Evolutionary conservation across 2,797 vertebrate species (phyloP).

Genomic region (Australoheros facetus): DNA sequence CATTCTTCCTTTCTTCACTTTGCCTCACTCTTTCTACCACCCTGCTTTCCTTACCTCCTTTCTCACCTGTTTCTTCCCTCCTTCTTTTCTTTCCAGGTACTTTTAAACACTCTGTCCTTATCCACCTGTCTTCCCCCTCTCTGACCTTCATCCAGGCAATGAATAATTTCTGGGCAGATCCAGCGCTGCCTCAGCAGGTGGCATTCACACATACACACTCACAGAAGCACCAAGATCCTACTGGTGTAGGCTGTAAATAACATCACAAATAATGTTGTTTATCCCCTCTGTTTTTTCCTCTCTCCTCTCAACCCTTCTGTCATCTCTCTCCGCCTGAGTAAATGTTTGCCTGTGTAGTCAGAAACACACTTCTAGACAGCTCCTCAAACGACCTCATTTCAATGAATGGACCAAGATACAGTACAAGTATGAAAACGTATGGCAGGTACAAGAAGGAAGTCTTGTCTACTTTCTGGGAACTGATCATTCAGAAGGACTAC

Average conservation of each 20-base stretch:
- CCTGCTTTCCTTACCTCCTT: slow-evolving; percentile 4
- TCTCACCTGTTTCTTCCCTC: slow-evolving; percentile 23
- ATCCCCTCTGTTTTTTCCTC: background rate
- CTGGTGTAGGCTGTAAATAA: slow-evolving; percentile 31
- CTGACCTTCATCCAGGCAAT: slow-evolving; percentile 45
- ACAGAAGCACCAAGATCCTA: slow-evolving; percentile 11
- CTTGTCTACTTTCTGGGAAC: background rate
- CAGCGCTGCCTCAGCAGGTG: slow-evolving; percentile 46
- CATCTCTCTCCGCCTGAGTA: slow-evolving; percentile 24
- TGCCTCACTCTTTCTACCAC: background rate
- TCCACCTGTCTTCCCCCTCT: background rate
- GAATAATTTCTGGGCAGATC: slow-evolving; percentile 55
- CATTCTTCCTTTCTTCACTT: background rate
- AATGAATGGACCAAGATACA: background rate
- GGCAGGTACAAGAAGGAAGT: background rate
- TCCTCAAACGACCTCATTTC: slow-evolving; percentile 39
- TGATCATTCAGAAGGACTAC: background rate
- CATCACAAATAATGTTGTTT: slow-evolving; percentile 30
- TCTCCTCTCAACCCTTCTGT: slow-evolving; percentile 26
- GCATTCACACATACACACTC: slow-evolving; percentile 33
- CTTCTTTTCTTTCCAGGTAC: background rate
- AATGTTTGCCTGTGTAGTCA: slow-evolving; percentile 44
- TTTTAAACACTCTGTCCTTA: background rate
- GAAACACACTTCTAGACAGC: slow-evolving; percentile 13
- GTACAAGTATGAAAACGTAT: background rate